phyloP scores from a whole-genome alignment of 2,113 vertebrate species.

The Aix galericulata region DNA sequence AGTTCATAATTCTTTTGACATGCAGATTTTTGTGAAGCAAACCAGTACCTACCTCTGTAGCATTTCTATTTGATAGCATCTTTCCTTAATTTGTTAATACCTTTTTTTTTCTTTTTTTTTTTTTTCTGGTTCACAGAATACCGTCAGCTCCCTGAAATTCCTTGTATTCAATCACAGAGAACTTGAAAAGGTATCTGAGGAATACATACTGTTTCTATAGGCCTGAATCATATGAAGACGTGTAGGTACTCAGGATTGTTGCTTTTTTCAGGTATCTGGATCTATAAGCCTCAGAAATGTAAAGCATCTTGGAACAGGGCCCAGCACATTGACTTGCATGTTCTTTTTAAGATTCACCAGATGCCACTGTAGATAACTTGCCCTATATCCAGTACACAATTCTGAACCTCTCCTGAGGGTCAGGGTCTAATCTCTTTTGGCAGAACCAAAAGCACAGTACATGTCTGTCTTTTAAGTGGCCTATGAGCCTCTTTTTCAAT shows the following conservation, averaged over 20 bases:
- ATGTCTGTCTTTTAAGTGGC: background rate
- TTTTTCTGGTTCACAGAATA: background rate
- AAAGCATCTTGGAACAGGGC: background rate
- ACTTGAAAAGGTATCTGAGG: background rate
- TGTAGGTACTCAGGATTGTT: background rate
- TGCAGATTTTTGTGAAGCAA: background rate
- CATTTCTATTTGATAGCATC: background rate
- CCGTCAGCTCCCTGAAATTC: background rate
- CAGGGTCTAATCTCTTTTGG: background rate
- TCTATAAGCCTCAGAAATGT: background rate
- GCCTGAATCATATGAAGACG: background rate
- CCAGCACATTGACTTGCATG: rapidly evolving
- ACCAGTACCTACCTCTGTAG: background rate
- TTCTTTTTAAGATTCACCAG: background rate
- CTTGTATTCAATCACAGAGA: background rate
- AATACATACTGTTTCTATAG: background rate
- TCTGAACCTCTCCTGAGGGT: background rate
- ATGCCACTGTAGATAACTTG: background rate
- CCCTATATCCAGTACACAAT: background rate
- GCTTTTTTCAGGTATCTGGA: background rate
- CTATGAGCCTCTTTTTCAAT: background rate
- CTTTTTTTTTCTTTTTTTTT: background rate
- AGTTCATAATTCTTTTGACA: background rate
- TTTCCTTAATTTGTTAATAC: background rate
- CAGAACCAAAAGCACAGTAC: background rate